Conservation (phyloP, 1,140 invertebrate genomes). For the Adoxophyes honmai region DNA sequence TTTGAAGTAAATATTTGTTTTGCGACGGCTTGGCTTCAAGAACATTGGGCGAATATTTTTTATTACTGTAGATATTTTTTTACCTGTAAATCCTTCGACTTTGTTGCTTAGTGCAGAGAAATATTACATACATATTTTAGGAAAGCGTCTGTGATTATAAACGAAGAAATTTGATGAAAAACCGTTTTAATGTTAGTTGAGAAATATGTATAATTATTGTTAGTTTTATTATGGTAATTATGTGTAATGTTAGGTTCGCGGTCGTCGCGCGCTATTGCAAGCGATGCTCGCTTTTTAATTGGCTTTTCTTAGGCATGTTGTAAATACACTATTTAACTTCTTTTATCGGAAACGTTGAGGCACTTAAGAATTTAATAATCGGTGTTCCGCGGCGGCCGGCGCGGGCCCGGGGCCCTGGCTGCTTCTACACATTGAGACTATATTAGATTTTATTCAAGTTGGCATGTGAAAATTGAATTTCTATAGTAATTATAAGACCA, state of each 20-base stretch:
- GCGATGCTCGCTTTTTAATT: conserved; percentile 25
- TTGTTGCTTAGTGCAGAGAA: conserved; percentile 57
- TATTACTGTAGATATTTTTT: conserved; percentile 30
- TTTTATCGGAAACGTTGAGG: background rate
- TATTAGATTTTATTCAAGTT: conserved; percentile 64
- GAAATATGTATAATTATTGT: conserved; percentile 52
- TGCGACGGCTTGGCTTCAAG: background rate
- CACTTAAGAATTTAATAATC: conserved; percentile 6
- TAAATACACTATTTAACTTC: background rate
- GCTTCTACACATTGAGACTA: conserved; percentile 15
- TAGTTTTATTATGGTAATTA: conserved; percentile 45
- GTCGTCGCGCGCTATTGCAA: conserved; percentile 1
- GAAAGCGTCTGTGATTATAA: conserved; percentile 76
- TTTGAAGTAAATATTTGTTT: background rate
- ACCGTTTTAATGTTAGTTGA: conserved; percentile 64
- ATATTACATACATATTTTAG: conserved; percentile 72
- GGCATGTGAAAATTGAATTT: conserved; percentile 38
- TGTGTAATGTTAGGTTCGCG: conserved; percentile 24
- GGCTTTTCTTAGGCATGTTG: conserved; percentile 38
- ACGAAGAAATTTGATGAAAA: conserved; percentile 68
- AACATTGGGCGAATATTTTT: conserved; percentile 47
- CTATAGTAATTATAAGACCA: conserved; percentile 11
- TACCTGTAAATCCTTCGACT: conserved; percentile 50
- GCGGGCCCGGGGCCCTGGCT: background rate
- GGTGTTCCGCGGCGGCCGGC: background rate